phyloP scores from a whole-genome alignment of 2,888 invertebrate genomes.

The Pachydiplax longipennis region DNA sequence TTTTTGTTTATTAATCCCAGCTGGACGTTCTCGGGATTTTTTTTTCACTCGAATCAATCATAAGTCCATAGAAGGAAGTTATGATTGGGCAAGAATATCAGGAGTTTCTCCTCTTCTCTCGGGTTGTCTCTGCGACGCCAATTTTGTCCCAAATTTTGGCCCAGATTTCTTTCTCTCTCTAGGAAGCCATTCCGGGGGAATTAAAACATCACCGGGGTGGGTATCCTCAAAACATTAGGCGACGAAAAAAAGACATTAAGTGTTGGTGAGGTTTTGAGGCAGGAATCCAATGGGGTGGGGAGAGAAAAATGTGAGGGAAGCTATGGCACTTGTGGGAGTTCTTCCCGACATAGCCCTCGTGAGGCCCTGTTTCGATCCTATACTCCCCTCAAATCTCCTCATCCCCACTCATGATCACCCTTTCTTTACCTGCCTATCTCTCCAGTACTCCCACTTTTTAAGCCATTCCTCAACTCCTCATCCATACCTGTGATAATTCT shows the following conservation, averaged over 20 bases:
- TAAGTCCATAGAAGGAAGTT: neutral
- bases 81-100: neutral
- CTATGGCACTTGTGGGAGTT: neutral
- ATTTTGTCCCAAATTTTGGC: neutral
- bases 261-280: neutral
- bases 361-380: neutral
- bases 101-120: neutral
- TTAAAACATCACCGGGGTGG: neutral
- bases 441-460: no score
- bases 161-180: neutral
- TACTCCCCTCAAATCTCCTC: neutral
- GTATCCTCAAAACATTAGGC: neutral
- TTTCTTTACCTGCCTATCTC: no score
- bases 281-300: neutral
- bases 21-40: neutral
- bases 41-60: neutral
- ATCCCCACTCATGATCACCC: neutral
- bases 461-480: no score
- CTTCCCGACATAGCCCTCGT: neutral
- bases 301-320: neutral
- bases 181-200: neutral
- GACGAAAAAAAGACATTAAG: neutral
- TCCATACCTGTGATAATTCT: neutral
- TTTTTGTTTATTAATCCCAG: neutral
- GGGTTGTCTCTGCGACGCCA: no score